phyloP scores from a whole-genome alignment of 1,140 invertebrate species.

The Drosophila aff. region DNA sequence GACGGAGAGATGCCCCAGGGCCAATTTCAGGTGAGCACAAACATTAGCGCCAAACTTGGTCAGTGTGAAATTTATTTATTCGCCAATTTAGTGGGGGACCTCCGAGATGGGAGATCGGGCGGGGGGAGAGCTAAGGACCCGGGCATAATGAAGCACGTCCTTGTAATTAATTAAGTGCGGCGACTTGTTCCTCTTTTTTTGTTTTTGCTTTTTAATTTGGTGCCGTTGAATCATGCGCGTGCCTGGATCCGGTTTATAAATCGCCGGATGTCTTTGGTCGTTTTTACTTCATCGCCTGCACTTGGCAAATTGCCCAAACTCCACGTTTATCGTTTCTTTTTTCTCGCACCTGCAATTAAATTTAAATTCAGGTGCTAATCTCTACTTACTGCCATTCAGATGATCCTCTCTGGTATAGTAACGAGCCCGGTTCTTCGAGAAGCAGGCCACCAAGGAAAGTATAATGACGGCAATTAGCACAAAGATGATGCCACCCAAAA shows the following conservation, averaged over 20 bases:
- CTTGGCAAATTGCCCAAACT: slow-evolving; percentile 53
- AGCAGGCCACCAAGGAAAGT: slow-evolving; percentile 86
- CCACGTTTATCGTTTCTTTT: not conserved
- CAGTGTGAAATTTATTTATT: slow-evolving; percentile 80
- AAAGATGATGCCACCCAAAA: slow-evolving; percentile 84
- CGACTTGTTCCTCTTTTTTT: slow-evolving; percentile 35
- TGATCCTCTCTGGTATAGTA: slow-evolving; percentile 90
- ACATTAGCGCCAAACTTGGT: slow-evolving; percentile 60
- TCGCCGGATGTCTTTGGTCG: slow-evolving; percentile 49
- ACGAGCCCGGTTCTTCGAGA: slow-evolving; percentile 88
- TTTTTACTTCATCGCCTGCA: slow-evolving; percentile 59
- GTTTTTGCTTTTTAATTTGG: slow-evolving; percentile 66
- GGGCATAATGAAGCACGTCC: slow-evolving; percentile 76
- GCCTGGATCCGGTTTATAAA: slow-evolving; percentile 52
- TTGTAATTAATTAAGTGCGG: slow-evolving; percentile 79
- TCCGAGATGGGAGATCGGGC: not conserved
- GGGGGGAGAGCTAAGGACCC: not conserved
- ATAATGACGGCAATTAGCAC: slow-evolving; percentile 82
- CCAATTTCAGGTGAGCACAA: slow-evolving; percentile 72
- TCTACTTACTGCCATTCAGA: slow-evolving; percentile 79
- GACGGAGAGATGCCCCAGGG: slow-evolving; percentile 47
- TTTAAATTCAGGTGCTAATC: slow-evolving; percentile 37
- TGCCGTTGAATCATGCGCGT: slow-evolving; percentile 48
- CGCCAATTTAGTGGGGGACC: slow-evolving; percentile 55
- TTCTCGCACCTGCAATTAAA: slow-evolving; percentile 35